These are phyloP conservation scores for Euthynnus affinis DNA, from an alignment of 2,797 vertebrate genomes.

Conservation along the genomic window DNA sequence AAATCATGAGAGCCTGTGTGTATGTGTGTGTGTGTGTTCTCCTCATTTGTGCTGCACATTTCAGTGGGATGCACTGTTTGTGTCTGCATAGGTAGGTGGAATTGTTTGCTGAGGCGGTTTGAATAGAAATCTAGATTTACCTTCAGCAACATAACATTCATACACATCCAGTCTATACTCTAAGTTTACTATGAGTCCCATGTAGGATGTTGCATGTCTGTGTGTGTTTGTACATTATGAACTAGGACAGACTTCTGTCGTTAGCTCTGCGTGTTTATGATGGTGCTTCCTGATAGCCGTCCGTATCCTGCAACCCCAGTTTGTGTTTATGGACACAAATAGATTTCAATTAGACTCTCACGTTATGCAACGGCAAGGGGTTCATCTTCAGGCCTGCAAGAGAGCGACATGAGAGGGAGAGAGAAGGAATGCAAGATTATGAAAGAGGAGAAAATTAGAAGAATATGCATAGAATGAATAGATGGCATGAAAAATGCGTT, in stretches of 20 bases:
- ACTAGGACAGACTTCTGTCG: conserved; percentile 29
- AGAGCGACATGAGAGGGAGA: not conserved
- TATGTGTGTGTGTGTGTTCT: conserved; percentile 13
- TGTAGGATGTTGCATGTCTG: not conserved
- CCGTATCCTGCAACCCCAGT: conserved; percentile 60
- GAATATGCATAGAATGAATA: conserved; percentile 10
- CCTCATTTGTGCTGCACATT: conserved; percentile 33
- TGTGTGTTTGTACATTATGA: conserved; percentile 6
- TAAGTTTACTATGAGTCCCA: conserved; percentile 7
- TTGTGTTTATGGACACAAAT: conserved; percentile 68
- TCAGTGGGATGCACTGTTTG: conserved; percentile 42
- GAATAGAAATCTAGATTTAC: conserved; percentile 43
- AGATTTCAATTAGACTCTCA: conserved; percentile 51
- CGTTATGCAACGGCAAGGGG: conserved; percentile 62
- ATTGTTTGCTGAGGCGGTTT: conserved; percentile 25
- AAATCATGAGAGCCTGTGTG: conserved; percentile 29
- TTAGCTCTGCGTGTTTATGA: conserved; percentile 61
- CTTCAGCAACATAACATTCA: conserved; percentile 13
- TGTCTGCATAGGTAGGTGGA: conserved; percentile 15
- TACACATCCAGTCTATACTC: not conserved
- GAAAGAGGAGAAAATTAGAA: not conserved
- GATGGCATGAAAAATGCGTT: not conserved
- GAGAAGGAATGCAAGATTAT: not conserved
- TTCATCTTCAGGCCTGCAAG: conserved; percentile 42
- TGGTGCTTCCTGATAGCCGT: conserved; percentile 58